These are phyloP conservation scores for Equus przewalskii DNA, from an alignment of 2,113 vertebrate genomes.

Conservation along the genomic window DNA sequence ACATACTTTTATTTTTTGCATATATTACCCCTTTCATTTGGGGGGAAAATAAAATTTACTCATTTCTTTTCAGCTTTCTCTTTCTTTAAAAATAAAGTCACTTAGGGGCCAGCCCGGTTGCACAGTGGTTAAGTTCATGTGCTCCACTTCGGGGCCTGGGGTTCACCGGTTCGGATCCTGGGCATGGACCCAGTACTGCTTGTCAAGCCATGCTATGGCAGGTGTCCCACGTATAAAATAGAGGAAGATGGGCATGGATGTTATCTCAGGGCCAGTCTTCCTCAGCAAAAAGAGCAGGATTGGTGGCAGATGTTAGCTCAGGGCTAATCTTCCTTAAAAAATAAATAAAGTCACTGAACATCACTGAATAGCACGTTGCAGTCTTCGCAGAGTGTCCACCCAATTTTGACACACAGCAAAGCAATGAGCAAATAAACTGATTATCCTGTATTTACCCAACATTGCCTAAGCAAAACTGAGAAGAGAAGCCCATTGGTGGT, in stretches of 20 bases:
- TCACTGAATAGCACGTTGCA: neutral
- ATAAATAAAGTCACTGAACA: too few species aligned
- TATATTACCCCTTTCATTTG: neutral
- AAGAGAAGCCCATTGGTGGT: neutral
- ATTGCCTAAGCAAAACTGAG: neutral
- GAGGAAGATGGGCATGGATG: too few species aligned
- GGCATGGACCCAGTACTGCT: too few species aligned
- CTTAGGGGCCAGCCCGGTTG: neutral
- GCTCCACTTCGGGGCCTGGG: too few species aligned
- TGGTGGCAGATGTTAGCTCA: too few species aligned
- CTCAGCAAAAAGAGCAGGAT: too few species aligned
- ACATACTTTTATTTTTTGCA: neutral
- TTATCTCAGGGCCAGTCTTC: too few species aligned
- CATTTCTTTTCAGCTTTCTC: slow-evolving; percentile 13
- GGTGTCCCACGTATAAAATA: too few species aligned
- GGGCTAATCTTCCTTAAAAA: too few species aligned
- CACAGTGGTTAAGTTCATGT: too few species aligned
- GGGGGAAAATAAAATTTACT: neutral
- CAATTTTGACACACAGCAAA: neutral
- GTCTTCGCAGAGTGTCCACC: neutral
- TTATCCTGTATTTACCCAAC: neutral
- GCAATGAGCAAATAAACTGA: neutral
- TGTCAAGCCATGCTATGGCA: too few species aligned
- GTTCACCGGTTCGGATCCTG: too few species aligned
- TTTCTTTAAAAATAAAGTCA: slow-evolving; percentile 21